phyloP scores from a whole-genome alignment of 2,888 invertebrate genomes.

The Melinaea marsaeus region DNA sequence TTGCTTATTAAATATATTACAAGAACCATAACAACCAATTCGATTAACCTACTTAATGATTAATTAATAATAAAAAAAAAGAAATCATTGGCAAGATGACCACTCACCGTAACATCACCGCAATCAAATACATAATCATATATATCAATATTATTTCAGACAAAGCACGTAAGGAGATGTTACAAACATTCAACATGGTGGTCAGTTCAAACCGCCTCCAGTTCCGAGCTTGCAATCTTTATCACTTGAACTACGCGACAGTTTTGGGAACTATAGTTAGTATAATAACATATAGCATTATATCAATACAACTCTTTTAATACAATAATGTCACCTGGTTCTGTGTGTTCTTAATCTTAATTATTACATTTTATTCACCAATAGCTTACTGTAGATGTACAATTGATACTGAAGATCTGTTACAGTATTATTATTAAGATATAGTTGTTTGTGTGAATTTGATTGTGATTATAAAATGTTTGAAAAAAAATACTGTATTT shows the following conservation, averaged over 20 bases:
- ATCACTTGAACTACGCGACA: conserved; percentile 49
- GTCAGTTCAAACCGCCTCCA: conserved; percentile 46
- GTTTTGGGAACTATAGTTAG: conserved; percentile 52
- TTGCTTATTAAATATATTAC: too few species aligned
- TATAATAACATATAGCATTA: conserved; percentile 58
- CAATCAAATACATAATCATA: not conserved
- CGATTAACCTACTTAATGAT: too few species aligned
- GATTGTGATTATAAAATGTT: too few species aligned
- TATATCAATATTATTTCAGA: conserved; percentile 40
- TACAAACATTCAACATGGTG: conserved; percentile 52
- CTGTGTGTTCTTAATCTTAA: not conserved
- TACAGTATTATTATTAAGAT: too few species aligned
- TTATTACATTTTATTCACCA: not conserved
- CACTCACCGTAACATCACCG: too few species aligned
- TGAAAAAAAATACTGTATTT: too few species aligned
- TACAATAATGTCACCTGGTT: not conserved
- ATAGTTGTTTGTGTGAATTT: too few species aligned
- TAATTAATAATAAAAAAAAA: too few species aligned
- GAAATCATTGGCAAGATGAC: too few species aligned
- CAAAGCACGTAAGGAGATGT: conserved; percentile 37
- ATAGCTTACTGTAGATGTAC: not conserved
- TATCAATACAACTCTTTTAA: conserved; percentile 48
- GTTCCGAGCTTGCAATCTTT: conserved; percentile 50
- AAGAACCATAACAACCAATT: too few species aligned
- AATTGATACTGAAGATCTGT: too few species aligned